Evolutionary conservation across 2,113 vertebrate genomes (phyloP), one percentile per base, ranked within the genome.

Genomic region (Pseudorhombus dupliciocellatus): DNA sequence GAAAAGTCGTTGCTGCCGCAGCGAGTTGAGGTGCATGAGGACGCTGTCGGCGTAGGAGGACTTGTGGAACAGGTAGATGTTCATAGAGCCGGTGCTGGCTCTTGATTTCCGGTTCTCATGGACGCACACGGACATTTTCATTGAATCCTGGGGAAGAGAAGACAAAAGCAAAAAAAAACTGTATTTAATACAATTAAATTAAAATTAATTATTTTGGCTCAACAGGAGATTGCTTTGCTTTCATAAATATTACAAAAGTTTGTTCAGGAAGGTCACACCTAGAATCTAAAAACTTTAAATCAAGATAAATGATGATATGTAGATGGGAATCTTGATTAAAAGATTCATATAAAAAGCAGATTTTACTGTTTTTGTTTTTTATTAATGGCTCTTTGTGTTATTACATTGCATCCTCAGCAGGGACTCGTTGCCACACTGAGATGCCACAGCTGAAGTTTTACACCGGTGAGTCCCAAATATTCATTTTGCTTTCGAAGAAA

Each of bases 81-180:
- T 93, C 92, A 94, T 93, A 4, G 93, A 93, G 69, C 89, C 93
- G 0, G 93, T 93, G 92, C 94, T 95, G 80, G 92, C 93, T 67
- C 95, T 85, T 0, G 95, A 95, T 83, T 95, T 95, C 37, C 95
- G 91, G 84, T 94, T 95, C 87, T 95, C 94, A 72, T 95, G 95
- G 90, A 94, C 93, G 40, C 92, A 93, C 87, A 95, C 93, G 26
- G 95, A 95, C 95, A 95, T 95, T 92, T 94, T 92, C 93, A 94
- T 94, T 93, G 93, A 94, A 93, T 93, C 93, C 93, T 94, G 79
- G 8, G 85, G 84, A 18, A 69, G 11, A 65, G 61, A 44, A 55
- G 31, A 73, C 2, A 63, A 67, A 20, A 73, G 71, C 2, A 63
- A 67, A 20, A 73, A 54, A 54, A 24, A 58, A 12, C 20, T 57